Base-by-base conservation (phyloP, 2,888 invertebrate genomes). In the Ophioninae sp. region DNA sequence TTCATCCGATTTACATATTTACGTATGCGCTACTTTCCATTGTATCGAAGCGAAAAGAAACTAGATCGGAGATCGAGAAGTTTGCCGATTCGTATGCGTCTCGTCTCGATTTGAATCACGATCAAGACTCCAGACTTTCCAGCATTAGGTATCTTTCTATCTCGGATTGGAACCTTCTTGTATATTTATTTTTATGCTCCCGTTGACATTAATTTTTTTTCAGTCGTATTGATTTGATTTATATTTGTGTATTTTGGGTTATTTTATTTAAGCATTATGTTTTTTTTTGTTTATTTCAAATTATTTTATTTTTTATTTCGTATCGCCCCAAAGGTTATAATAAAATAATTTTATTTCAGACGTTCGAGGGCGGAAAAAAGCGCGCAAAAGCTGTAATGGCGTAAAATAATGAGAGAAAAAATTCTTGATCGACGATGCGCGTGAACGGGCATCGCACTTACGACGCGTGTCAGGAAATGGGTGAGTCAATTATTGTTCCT, bases 391-490 rank as follows among this genome's bases (percentile, higher is more conserved):
- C 50, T 50, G 50, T 0, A 68, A 85, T 85, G 86, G 68, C 81
- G 82, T 79, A 82, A 76, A 87, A 91, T 87, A 83, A 91, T 91
- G 91, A 91, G 88, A 90, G 88, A 89, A 86, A 91, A 89, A 90
- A 81, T 88, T 85, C 86, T 86, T 50, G 81, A 75, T 81, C 88
- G 85, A 91, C 88, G 90, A 92, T 92, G 92, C 91, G 91, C 90
- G 90, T 92, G 86, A 92, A 92, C 91, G 92, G 91, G 88, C 90
- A 92, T 88, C 89, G 86, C 81, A 86, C 88, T 83, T 88, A 90
- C 85, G 87, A 87, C 87, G 88, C 89, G 85, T 89, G 88, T 89
- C 90, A 89, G 89, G 91, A 91, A 91, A 92, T 90, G 92, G 91
- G 92, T 92, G 88, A 90, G 89, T 80, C 23, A 50, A 72, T 65